Conservation (phyloP, 2,888 invertebrate genomes). For the Dione juno region DNA sequence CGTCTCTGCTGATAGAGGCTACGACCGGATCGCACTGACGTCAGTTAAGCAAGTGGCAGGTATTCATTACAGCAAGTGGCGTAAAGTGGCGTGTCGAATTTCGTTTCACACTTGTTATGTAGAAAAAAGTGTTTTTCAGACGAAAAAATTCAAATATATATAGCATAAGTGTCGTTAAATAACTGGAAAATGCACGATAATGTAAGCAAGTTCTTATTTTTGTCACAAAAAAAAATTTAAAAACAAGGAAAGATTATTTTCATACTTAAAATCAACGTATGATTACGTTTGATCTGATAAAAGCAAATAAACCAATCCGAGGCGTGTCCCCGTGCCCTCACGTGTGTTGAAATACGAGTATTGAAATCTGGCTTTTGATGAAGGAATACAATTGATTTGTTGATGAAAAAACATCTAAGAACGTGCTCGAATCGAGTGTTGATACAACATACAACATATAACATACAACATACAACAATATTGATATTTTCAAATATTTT, state of each 20-base stretch:
- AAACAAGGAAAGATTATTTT: too few species aligned
- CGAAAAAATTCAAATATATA: too few species aligned
- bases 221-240: too few species aligned
- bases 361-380: background rate
- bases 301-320: conserved; percentile 2
- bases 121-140: background rate
- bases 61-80: conserved; percentile 18
- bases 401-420: background rate
- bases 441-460: background rate
- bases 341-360: background rate
- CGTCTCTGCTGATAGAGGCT: background rate
- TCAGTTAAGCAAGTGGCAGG: background rate
- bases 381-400: background rate
- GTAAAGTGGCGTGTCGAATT: conserved; percentile 26
- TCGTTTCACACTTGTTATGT: background rate
- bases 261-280: background rate
- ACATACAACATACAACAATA: background rate
- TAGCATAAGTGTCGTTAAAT: too few species aligned
- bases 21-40: conserved; percentile 4
- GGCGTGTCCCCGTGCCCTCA: background rate
- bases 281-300: too few species aligned
- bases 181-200: too few species aligned
- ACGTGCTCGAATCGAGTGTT: background rate
- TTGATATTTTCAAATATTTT: background rate
- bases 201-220: too few species aligned